Evolutionary conservation across 2,888 invertebrate species (phyloP).

Genomic region (Ypsolopha scabrella): DNA sequence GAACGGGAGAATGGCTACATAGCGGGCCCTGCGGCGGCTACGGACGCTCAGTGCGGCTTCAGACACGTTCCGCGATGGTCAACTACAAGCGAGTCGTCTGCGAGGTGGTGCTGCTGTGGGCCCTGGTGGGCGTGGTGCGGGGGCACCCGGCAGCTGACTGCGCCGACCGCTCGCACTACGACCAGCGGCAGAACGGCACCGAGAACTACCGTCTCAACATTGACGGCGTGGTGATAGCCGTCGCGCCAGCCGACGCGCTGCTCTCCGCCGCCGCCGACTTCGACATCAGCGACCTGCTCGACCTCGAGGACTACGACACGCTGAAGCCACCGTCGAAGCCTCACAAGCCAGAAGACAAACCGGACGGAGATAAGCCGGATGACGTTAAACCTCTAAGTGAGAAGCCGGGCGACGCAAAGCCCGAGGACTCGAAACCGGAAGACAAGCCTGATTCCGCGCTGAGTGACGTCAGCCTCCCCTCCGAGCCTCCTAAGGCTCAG

Average conservation of each 20-base stretch:
- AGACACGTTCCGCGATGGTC: slow-evolving; percentile 47
- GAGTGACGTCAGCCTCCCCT: slow-evolving; percentile 33
- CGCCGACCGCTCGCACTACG: slow-evolving; percentile 55
- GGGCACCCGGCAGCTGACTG: slow-evolving; percentile 34
- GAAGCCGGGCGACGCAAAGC: slow-evolving; percentile 16
- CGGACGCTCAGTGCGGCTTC: slow-evolving; percentile 40
- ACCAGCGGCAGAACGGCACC: slow-evolving; percentile 83
- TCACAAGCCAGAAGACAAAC: slow-evolving; percentile 5
- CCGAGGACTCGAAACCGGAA: slow-evolving; percentile 14
- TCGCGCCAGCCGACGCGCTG: slow-evolving; percentile 73
- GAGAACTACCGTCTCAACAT: slow-evolving; percentile 80
- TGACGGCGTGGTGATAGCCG: slow-evolving; percentile 75
- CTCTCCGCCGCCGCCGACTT: slow-evolving; percentile 65
- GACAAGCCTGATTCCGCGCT: slow-evolving; percentile 23
- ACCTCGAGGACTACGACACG: slow-evolving; percentile 30
- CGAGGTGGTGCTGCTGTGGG: slow-evolving; percentile 36
- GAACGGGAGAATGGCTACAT: slow-evolving; percentile 44
- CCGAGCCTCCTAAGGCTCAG: slow-evolving; percentile 28
- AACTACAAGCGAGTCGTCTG: slow-evolving; percentile 59
- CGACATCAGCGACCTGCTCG: slow-evolving; percentile 46
- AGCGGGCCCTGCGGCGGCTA: slow-evolving; percentile 40
- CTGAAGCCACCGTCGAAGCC: slow-evolving; percentile 19
- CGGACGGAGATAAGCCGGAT: slow-evolving; percentile 14
- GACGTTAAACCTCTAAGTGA: slow-evolving; percentile 5
- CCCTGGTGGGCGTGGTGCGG: slow-evolving; percentile 15